Evolutionary conservation across 2,888 invertebrate genomes (phyloP), one percentile per base, ranked within the genome.

Genomic region (Oligia strigilis): DNA sequence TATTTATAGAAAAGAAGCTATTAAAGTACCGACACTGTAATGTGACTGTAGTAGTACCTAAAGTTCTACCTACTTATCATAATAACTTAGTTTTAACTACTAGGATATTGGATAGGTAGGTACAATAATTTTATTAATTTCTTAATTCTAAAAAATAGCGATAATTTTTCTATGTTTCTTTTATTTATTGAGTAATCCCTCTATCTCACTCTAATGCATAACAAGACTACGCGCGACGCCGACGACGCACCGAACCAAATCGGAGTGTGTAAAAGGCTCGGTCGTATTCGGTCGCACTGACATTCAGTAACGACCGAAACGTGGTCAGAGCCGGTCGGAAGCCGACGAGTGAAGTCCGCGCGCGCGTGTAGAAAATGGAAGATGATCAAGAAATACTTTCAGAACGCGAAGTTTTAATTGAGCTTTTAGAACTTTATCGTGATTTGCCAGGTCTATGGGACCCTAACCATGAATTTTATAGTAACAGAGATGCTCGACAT

Each of bases 361-460:
- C 70, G 40, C n/a, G 52, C 19, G 6, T 64, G 11, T 60, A 11
- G 52, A 73, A 77, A 52, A 77, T 77, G 77, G 73, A 52, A 64
- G 52, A 52, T 52, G 9, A 74, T 8, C 19, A 14, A 23, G 43
- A 43, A 52, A 14, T 55, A 9, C 11, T 77, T 74, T 49, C 62
- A 65, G 64, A 77, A 64, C 74, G 74, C 6, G 73, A 77, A 13
- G 40, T 64, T 73, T n/a, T 73, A n/a, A n/a, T 60, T 55, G 66
- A 75, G 19, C 65, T 77, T 58, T 46, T 77, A 58, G 58, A 43
- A 60, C 46, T 75, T 19, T 77, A 77, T 67, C 67, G 69, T 36
- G 69, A 62, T 64, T 70, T 64, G n/a, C 77, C 77, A 29, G 55
- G 29, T 0, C 11, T 77, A 19, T 77, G 77, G 66, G 75, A 75